A percentile compares a stretch with the other conserved stretches of the same genome.
These are phyloP conservation scores for Amblyraja radiata DNA, from an alignment of 2,797 vertebrate species.

Conservation along the genomic window DNA sequence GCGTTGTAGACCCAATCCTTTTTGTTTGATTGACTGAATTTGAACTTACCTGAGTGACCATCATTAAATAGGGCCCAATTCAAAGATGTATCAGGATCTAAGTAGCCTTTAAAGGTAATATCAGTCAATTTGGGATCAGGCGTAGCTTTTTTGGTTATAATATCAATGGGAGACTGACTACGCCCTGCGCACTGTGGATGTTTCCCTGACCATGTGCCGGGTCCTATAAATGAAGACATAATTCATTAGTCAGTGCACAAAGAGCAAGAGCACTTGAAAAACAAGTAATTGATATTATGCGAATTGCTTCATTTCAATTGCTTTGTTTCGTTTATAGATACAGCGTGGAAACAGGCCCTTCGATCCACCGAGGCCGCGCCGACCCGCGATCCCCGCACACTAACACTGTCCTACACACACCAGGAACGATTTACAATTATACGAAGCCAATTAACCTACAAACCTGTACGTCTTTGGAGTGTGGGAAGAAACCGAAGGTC, in stretches of 20 bases:
- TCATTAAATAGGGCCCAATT: slow-evolving; percentile 56
- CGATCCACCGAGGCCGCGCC: too few species aligned
- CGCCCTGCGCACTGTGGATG: neutral
- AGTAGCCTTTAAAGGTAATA: slow-evolving; percentile 66
- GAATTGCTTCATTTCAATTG: neutral
- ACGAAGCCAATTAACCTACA: too few species aligned
- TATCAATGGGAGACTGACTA: slow-evolving; percentile 77
- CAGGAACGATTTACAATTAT: too few species aligned
- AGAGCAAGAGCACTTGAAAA: neutral
- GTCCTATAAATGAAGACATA: slow-evolving; percentile 52
- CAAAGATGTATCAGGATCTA: slow-evolving; percentile 49
- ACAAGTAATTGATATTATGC: neutral
- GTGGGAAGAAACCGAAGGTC: too few species aligned
- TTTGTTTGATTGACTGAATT: neutral
- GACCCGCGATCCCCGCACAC: too few species aligned
- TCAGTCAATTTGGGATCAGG: slow-evolving; percentile 51
- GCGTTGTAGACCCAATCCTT: neutral
- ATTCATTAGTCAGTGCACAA: neutral
- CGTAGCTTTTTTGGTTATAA: slow-evolving; percentile 59
- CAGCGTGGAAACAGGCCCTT: too few species aligned
- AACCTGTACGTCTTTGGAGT: too few species aligned
- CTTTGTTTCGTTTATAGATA: too few species aligned
- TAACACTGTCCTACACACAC: too few species aligned
- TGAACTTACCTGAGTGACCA: slow-evolving; percentile 67
- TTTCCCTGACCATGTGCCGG: slow-evolving; percentile 41